Base-by-base conservation (phyloP, 2,797 vertebrate genomes). In the Salarias fasciatus region DNA sequence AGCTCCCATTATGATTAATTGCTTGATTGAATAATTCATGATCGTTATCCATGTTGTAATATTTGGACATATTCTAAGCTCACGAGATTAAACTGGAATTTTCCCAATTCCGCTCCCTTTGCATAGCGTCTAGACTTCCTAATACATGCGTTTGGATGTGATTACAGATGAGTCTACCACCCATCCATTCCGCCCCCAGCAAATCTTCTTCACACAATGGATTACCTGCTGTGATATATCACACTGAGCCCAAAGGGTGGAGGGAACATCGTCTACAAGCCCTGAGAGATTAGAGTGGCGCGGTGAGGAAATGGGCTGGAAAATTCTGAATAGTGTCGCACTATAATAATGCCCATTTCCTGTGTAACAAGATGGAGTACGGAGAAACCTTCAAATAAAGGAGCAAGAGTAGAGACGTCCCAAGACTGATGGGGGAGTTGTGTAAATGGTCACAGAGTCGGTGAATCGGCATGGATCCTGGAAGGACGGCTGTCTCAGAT, bases 271-370 rank as follows among this genome's bases (percentile, higher is more conserved):
- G 59, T 79, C 53, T 65, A 61, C 47, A 55, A 57, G 72, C 49
- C 2, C 62, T 50, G 65, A 72, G 59, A 56, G 67, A 76, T 79
- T 74, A 73, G 29, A 64, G 63, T 15, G 38, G 70, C 53, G 78
- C 28, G 29, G 69, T 55, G 75, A 72, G 77, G 46, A 84, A 86
- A 88, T 84, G 83, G 77, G 50, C 66, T 54, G 74, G 79, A 86
- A 86, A 83, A 83, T 77, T 75, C 66, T 14, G 62, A 80, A 77
- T 55, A 57, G 62, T 63, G 58, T 76, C 28, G 4, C 43, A 51
- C 55, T 5, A 54, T 51, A 49, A 76, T 75, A 76, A 83, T 56
- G 58, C 66, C 45, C 68, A 46, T 82, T 72, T 85, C 57, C 69
- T 80, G 62, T 77, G 71, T 85, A 85, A 72, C 74, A 85, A 78